Base-by-base conservation (phyloP, 2,113 vertebrate genomes). In the Oncorhynchus keta region DNA sequence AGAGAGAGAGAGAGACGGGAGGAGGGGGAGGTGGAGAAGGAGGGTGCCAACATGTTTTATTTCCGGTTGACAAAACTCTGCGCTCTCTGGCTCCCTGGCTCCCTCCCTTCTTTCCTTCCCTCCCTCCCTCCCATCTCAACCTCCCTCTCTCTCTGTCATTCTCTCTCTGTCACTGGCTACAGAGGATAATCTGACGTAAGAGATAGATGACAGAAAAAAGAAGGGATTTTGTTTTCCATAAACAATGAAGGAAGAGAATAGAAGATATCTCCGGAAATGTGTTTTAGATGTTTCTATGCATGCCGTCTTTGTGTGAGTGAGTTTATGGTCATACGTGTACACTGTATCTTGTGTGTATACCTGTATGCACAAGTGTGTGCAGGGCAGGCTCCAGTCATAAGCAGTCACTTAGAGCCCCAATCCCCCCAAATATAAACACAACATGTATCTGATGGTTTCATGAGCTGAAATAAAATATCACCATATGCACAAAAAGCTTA, bases 21-120 rank as follows among this genome's bases (percentile, higher is more conserved):
- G 4, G 13, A 45, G 2, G 16, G 39, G 45, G 57, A 24, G 5
- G 32, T 24, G 35, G 73, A 66, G 68, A 70, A 84, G 79, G 80
- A 78, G 79, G 79, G 70, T 86, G 84, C 75, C 78, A 82, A 73
- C 82, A 80, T 85, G 65, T 85, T 76, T 86, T 86, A 88, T 86
- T 85, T 89, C 86, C 87, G 89, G 83, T 87, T 90, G 84, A 89
- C 79, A 80, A 89, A 85, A 86, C 76, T 26, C 83, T 72, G 20
- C 71, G 68, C 79, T 79, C 67, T 49, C 68, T 48, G 39, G 45
- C 64, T 62, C 61, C 30, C 68, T 48, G 39, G 45, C 64, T 62
- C 61, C 30, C 69, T 22, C 55, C 49, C 26, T 13, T 8, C 61
- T 77, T 70, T 73, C 68, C 18, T 65, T 59, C 59, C 55, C 51